A percentile compares a stretch with the other conserved stretches of the same genome.
These are phyloP conservation scores for Heliothis subflexa DNA, from an alignment of 1,140 invertebrate genomes.

Conservation along the genomic window DNA sequence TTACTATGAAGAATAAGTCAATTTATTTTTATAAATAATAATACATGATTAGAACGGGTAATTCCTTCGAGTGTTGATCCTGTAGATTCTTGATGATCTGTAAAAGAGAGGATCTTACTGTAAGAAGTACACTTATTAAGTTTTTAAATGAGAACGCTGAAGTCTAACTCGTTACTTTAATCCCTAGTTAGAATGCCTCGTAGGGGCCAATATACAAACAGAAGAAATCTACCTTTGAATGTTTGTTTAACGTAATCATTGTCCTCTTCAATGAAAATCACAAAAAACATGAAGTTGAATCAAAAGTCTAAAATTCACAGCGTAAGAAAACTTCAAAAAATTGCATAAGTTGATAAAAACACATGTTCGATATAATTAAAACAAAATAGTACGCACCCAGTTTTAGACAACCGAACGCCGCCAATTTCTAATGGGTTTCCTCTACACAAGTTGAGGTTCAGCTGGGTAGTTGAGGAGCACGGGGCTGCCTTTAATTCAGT, in stretches of 20 bases:
- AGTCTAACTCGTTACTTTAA: too few species aligned
- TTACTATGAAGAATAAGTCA: not conserved
- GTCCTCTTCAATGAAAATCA: too few species aligned
- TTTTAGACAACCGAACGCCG: not conserved
- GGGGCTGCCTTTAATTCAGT: slow-evolving; percentile 54
- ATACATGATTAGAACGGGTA: slow-evolving; percentile 63
- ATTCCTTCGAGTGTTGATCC: slow-evolving; percentile 65
- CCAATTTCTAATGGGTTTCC: not conserved
- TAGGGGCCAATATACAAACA: too few species aligned
- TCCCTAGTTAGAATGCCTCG: too few species aligned
- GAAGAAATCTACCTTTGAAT: too few species aligned
- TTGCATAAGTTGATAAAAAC: too few species aligned
- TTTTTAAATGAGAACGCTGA: too few species aligned
- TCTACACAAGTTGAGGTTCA: slow-evolving; percentile 52
- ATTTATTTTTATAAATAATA: not conserved
- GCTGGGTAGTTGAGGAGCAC: slow-evolving; percentile 57
- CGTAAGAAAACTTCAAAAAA: not conserved
- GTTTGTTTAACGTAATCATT: too few species aligned
- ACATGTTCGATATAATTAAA: too few species aligned
- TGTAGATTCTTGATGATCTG: slow-evolving; percentile 66
- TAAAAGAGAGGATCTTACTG: slow-evolving; percentile 55
- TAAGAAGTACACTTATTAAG: not conserved
- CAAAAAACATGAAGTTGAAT: too few species aligned
- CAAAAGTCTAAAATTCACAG: too few species aligned
- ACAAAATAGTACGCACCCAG: not conserved